phyloP scores from a whole-genome alignment of 2,113 vertebrate genomes.

The Poicephalus meyeri region DNA sequence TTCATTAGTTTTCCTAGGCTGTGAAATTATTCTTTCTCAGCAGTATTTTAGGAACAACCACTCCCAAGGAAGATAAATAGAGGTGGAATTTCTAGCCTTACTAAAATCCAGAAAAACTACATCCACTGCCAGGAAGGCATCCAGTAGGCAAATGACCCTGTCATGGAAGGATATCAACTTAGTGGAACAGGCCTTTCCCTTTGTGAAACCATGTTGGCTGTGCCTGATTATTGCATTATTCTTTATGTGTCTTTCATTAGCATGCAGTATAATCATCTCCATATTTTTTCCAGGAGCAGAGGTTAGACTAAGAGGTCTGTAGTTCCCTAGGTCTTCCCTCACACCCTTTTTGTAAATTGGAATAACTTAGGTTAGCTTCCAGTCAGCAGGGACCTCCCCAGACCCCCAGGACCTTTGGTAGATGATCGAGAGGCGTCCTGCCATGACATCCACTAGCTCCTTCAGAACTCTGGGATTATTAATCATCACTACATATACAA shows the following conservation, averaged over 20 bases:
- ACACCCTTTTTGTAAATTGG: accelerated
- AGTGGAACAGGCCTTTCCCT: background rate
- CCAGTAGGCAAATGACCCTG: background rate
- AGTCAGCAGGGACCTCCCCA: background rate
- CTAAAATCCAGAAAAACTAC: background rate
- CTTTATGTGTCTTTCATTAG: background rate
- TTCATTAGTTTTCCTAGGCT: background rate
- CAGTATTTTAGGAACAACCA: background rate
- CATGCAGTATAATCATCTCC: background rate
- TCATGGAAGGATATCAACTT: background rate
- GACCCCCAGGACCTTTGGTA: background rate
- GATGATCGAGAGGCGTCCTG: background rate
- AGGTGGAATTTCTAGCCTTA: background rate
- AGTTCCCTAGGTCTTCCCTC: background rate
- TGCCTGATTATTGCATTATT: background rate
- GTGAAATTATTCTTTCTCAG: background rate
- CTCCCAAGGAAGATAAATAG: background rate
- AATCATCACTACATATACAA: background rate
- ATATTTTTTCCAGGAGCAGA: background rate
- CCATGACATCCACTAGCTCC: background rate
- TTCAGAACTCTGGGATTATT: background rate
- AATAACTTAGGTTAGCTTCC: background rate
- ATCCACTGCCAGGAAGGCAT: too few relatives aligned
- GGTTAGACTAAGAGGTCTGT: background rate
- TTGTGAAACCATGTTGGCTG: background rate